Evolutionary conservation across 2,888 invertebrate species (phyloP), one percentile per base, ranked within the genome.

Genomic region (Oxycera nigricornis): DNA sequence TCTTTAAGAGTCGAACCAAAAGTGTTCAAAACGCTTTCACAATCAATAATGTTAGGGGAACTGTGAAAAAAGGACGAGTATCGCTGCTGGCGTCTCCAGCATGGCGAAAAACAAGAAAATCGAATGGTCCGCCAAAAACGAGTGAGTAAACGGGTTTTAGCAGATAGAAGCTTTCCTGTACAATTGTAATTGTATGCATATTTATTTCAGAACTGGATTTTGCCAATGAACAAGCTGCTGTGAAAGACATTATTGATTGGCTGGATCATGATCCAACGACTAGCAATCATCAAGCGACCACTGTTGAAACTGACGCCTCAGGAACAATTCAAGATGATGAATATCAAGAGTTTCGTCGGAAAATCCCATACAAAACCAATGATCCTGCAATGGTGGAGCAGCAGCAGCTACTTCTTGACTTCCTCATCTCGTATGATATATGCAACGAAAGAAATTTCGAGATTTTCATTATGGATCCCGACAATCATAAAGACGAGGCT

Each of bases 391-490:
- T 79, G 2, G 82, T 84, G 1, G 83, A 85, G 62, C 83, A 82
- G 30, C 85, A 85, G 74, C 75, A 82, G 57, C 76, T 83, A 3
- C 76, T 85, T 2, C 77, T 85, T 1, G 83, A 85, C 73, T 84
- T 85, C 73, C 77, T 85, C 3, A 84, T 84, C 1, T 80, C 79
- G 28, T 84, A 85, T 73, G 80, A 82, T 74, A 85, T 85, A 31
- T 84, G 85, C 70, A 83, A 80, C 0, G 85, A 85, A 70, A 78
- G 81, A 26, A 84, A 85, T 76, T 85, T 85, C 72, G 78, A 79
- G 6, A 83, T 85, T 22, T 85, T 85, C 61, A 85, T 85, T 50
- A 79, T 79, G 1, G 83, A 85, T 78, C 85, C 85, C 0, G 83
- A 85, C 0, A 82, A 81, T 75, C 79, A 85, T 70, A 83, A 83